Evolutionary conservation across 2,888 invertebrate species (phyloP), one percentile per base, ranked within the genome.

Genomic region (Dioctria rufipes): DNA sequence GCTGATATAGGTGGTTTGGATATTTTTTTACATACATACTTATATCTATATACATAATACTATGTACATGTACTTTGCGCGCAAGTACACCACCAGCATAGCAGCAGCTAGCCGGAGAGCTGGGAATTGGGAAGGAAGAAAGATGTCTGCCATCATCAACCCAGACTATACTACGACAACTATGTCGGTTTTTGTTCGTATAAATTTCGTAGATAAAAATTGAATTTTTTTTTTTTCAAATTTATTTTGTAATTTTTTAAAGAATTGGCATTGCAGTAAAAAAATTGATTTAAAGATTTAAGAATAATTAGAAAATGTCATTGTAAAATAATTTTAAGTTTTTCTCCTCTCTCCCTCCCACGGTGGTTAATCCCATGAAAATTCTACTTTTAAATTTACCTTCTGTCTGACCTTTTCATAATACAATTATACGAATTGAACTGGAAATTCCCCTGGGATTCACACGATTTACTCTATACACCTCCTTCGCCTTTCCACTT

Each of bases 81-180:
- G 80, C 80, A 80, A 80, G 78, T 71, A 80, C 80, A 37, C 58
- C 5, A 13, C n/a, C 67, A 63, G 54, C 25, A 25, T 25, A 25
- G 25, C 25, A 65, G 5, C 71, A 46, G 13, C 51, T 25, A 49
- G 63, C 66, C 49, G 66, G 75, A 66, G 61, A 61, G 39, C 43
- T 42, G 25, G 77, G 61, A 61, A 39, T 37, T 42, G 25, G 77
- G 66, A 71, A 63, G 69, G 60, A 80, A 78, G 80, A 80, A 81
- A 81, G 71, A 81, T 81, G 81, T 81, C 81, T 81, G 80, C 78
- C 80, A 37, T 67, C 11, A 54, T 67, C 11, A 54, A 54, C 54
- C n/a, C 11, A 54, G 54, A 54, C 54, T 25, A 4, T n/a, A 3
- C 46, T 43, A 8, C 49, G 40, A n/a, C 40, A 6, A 46, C 49